A percentile compares a stretch with the other conserved stretches of the same genome.
Evolutionary conservation across 2,113 vertebrate species (phyloP).

Genomic region (Xenopus laevis): DNA sequence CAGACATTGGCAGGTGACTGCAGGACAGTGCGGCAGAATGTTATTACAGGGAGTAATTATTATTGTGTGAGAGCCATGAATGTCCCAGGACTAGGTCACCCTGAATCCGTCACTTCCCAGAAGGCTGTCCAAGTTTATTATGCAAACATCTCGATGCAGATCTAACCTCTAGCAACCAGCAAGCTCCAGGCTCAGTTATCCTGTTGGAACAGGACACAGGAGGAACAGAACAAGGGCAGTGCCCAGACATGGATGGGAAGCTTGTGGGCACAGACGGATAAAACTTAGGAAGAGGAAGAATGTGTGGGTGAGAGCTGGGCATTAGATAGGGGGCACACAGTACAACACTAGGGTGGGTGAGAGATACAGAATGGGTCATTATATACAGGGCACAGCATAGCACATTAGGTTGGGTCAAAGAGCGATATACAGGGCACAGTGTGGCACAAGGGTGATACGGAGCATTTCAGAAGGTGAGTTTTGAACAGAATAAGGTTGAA

Average conservation of each 20-base stretch:
- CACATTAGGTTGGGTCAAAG: too few species aligned
- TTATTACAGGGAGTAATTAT: neutral
- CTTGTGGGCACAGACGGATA: neutral
- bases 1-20: too few species aligned
- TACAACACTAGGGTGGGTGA: too few species aligned
- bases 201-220: constrained; percentile 4
- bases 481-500: neutral
- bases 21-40: too few species aligned
- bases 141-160: constrained; percentile 1
- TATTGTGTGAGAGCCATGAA: neutral
- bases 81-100: neutral
- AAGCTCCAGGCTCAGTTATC: neutral
- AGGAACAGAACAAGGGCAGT: neutral
- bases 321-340: too few species aligned
- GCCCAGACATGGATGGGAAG: constrained; percentile 44
- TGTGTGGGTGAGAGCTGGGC: too few species aligned
- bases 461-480: too few species aligned
- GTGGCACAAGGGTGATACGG: too few species aligned
- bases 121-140: neutral
- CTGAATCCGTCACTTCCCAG: neutral
- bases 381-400: too few species aligned
- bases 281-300: neutral
- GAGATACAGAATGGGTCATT: too few species aligned
- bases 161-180: neutral
- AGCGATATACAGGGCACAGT: too few species aligned